Evolutionary conservation across 53 echinoderm and acorn worm species (phyloP).

Genomic region (Stichopus horrens): DNA sequence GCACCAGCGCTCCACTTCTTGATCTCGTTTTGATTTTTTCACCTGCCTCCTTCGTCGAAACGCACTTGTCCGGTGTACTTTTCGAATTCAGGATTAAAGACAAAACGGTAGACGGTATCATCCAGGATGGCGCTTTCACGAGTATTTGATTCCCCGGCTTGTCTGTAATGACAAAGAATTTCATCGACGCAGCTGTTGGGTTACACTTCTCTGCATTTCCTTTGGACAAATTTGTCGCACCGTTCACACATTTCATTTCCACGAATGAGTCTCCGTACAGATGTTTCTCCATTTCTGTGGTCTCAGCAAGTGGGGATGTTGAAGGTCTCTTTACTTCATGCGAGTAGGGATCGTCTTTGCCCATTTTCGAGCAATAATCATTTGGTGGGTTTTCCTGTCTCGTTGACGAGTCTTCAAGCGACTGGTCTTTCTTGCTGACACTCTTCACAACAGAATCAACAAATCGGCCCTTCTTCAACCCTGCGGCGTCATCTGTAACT

Average conservation of each 20-base stretch:
- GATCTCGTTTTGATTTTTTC: not conserved
- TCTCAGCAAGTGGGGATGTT: too few relatives aligned
- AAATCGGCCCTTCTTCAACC: not conserved
- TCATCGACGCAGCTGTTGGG: not conserved
- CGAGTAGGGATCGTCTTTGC: too few relatives aligned
- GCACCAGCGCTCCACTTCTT: not conserved
- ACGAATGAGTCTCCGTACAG: too few relatives aligned
- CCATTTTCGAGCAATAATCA: too few relatives aligned
- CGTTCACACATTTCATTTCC: too few relatives aligned
- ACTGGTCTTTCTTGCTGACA: not conserved
- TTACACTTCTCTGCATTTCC: not conserved
- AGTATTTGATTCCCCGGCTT: not conserved
- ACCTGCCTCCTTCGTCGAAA: too few relatives aligned
- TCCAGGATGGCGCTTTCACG: not conserved
- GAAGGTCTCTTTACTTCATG: too few relatives aligned
- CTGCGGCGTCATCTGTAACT: not conserved
- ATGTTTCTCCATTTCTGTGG: too few relatives aligned
- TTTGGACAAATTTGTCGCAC: not conserved
- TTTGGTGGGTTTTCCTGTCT: too few relatives aligned
- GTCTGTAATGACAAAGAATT: slow-evolving; percentile 1
- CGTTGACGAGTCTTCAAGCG: not conserved
- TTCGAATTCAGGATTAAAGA: not conserved
- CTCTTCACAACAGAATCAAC: not conserved
- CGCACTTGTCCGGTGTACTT: too few relatives aligned
- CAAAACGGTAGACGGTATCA: not conserved